Evolutionary conservation across 2,113 vertebrate genomes (phyloP).

Genomic region (Catharus fuscescens): DNA sequence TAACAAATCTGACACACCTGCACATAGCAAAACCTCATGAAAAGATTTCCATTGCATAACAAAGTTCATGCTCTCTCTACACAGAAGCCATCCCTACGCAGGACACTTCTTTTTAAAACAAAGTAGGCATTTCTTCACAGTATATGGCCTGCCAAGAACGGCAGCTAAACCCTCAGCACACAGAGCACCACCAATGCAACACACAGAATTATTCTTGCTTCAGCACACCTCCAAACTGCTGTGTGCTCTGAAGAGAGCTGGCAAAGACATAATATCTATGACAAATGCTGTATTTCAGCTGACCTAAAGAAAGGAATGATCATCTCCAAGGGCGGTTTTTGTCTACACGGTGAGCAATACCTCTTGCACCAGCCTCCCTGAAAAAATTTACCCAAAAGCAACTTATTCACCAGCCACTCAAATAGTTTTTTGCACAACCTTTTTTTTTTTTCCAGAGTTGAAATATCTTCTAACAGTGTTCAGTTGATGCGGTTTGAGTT

Average conservation of each 20-base stretch:
- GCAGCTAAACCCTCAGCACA: not conserved
- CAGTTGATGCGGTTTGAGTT: not conserved
- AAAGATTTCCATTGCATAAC: constrained; percentile 51
- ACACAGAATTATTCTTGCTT: not conserved
- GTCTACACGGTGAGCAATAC: not conserved
- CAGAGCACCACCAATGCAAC: not conserved
- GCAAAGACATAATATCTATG: not conserved
- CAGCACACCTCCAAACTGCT: not conserved
- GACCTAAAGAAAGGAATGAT: not conserved
- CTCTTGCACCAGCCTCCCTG: not conserved
- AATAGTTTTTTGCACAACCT: not conserved
- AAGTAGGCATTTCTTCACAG: not conserved
- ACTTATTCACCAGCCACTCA: not conserved
- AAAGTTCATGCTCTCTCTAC: constrained; percentile 44
- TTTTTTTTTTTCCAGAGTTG: not conserved
- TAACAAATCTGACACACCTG: constrained; percentile 45
- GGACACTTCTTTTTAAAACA: not conserved
- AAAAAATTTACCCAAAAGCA: not conserved
- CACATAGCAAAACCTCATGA: constrained; percentile 37
- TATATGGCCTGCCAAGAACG: not conserved
- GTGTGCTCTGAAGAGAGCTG: not conserved
- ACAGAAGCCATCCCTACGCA: not conserved
- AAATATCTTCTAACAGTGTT: not conserved
- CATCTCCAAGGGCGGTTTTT: not conserved
- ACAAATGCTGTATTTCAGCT: not conserved